phyloP scores from a whole-genome alignment of 2,888 invertebrate species.

The Drosophila cracens region DNA sequence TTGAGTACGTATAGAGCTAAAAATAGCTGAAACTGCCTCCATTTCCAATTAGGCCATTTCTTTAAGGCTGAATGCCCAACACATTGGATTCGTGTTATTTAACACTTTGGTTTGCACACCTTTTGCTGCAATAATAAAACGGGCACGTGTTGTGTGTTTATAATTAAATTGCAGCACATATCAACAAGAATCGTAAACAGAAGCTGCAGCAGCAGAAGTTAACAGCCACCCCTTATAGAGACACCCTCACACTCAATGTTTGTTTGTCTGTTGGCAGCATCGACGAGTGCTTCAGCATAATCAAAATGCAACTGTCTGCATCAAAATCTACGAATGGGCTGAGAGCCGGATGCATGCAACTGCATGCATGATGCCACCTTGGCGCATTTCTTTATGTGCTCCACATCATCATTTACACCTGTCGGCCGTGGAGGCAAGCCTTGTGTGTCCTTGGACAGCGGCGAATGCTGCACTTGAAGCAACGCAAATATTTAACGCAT shows the following conservation, averaged over 20 bases:
- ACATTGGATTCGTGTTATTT: slow-evolving; percentile 25
- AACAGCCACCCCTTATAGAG: slow-evolving; percentile 14
- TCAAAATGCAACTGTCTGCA: slow-evolving; percentile 73
- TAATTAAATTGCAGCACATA: slow-evolving; percentile 71
- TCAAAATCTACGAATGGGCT: slow-evolving; percentile 48
- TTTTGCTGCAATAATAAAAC: slow-evolving; percentile 38
- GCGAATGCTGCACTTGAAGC: slow-evolving; percentile 50
- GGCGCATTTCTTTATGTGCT: slow-evolving; percentile 60
- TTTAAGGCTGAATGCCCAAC: slow-evolving; percentile 1
- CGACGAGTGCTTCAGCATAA: slow-evolving; percentile 63
- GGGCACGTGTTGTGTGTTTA: slow-evolving; percentile 74
- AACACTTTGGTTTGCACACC: slow-evolving; percentile 70
- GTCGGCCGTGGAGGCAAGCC: slow-evolving; percentile 60
- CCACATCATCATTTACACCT: slow-evolving; percentile 75
- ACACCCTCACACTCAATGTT: slow-evolving; percentile 15
- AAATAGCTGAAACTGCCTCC: slow-evolving; percentile 10
- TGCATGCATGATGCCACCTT: slow-evolving; percentile 1
- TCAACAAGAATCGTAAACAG: slow-evolving; percentile 46
- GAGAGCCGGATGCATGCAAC: slow-evolving; percentile 9
- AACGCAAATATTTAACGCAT: slow-evolving; percentile 66
- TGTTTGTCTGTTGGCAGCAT: slow-evolving; percentile 25
- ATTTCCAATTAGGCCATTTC: slow-evolving; percentile 4
- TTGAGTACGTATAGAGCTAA: slow-evolving; percentile 32
- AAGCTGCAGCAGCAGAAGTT: slow-evolving; percentile 17
- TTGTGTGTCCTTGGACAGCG: slow-evolving; percentile 70